These are phyloP conservation scores for Drosophila kanekoi DNA, from an alignment of 2,888 invertebrate species.

Conservation along the genomic window DNA sequence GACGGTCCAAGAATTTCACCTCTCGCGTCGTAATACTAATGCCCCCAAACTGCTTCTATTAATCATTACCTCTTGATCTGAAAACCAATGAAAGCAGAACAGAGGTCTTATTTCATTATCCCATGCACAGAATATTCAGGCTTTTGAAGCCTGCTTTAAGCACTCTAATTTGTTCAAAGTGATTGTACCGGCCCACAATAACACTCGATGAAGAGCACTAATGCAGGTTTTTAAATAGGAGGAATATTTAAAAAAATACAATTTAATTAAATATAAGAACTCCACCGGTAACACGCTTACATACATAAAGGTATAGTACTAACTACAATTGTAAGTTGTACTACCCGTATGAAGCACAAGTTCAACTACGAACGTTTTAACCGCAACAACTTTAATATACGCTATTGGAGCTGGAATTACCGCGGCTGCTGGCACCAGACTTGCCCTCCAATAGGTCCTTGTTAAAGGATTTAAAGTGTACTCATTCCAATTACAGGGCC, in stretches of 20 bases:
- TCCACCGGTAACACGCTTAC: slow-evolving; percentile 48
- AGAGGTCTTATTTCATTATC: slow-evolving; percentile 43
- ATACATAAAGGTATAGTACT: slow-evolving; percentile 50
- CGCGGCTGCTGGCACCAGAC: slow-evolving; percentile 63
- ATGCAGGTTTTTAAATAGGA: slow-evolving; percentile 53
- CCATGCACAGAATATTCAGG: no score
- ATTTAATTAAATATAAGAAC: slow-evolving; percentile 46
- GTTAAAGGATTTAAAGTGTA: no score
- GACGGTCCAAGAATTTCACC: no score
- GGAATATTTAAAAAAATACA: slow-evolving; percentile 47
- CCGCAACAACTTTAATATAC: slow-evolving; percentile 90
- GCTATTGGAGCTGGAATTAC: slow-evolving; percentile 65
- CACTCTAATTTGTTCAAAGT: slow-evolving; percentile 55
- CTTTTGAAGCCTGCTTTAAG: slow-evolving; percentile 38
- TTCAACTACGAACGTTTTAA: slow-evolving; percentile 87
- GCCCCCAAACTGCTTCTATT: slow-evolving; percentile 38
- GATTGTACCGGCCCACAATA: slow-evolving; percentile 51
- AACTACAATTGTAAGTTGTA: slow-evolving; percentile 48
- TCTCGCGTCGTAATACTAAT: no score
- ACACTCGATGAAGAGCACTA: slow-evolving; percentile 56
- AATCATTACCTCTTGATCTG: slow-evolving; percentile 56
- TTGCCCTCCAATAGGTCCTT: slow-evolving; percentile 58
- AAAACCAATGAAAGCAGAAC: slow-evolving; percentile 55
- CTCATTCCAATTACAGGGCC: no score
- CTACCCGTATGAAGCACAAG: slow-evolving; percentile 52